Conservation (phyloP, 2,888 invertebrate species). For the Habrosyne pyritoides region DNA sequence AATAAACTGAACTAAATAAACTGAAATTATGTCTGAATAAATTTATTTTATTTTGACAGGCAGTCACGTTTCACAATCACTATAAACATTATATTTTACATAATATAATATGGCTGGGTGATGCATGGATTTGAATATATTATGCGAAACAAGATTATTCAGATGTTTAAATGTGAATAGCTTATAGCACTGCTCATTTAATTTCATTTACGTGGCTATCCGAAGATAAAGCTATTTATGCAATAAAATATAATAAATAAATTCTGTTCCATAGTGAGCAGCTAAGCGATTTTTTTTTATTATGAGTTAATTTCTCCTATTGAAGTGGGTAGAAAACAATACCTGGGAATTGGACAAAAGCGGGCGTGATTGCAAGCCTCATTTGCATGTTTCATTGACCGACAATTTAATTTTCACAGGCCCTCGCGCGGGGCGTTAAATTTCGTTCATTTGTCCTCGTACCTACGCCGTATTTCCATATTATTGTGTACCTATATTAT, state of each 20-base stretch:
- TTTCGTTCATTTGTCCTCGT: slow-evolving; percentile 54
- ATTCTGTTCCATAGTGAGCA: too few species aligned
- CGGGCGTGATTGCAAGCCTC: slow-evolving; percentile 69
- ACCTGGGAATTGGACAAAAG: slow-evolving; percentile 59
- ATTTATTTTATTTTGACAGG: slow-evolving; percentile 18
- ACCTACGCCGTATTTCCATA: slow-evolving; percentile 30
- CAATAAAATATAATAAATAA: too few species aligned
- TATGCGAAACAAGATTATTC: background rate
- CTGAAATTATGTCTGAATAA: slow-evolving; percentile 12
- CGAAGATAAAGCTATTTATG: background rate
- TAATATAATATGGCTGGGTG: background rate
- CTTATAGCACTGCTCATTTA: background rate
- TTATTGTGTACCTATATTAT: slow-evolving; percentile 40
- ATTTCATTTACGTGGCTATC: background rate
- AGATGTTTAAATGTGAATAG: background rate
- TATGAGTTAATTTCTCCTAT: slow-evolving; percentile 31
- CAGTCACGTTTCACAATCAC: slow-evolving; percentile 12
- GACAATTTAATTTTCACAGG: slow-evolving; percentile 71
- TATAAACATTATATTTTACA: background rate
- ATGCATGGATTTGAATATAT: background rate
- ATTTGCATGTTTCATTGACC: slow-evolving; percentile 77
- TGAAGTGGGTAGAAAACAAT: slow-evolving; percentile 55
- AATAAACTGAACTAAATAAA: slow-evolving; percentile 17
- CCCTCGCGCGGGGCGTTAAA: slow-evolving; percentile 52
- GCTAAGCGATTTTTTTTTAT: too few species aligned